Percentiles rank a stretch among this genome's conserved stretches.
phyloP scores from a whole-genome alignment of 2,888 invertebrate species.

The Dendrolimus pini region DNA sequence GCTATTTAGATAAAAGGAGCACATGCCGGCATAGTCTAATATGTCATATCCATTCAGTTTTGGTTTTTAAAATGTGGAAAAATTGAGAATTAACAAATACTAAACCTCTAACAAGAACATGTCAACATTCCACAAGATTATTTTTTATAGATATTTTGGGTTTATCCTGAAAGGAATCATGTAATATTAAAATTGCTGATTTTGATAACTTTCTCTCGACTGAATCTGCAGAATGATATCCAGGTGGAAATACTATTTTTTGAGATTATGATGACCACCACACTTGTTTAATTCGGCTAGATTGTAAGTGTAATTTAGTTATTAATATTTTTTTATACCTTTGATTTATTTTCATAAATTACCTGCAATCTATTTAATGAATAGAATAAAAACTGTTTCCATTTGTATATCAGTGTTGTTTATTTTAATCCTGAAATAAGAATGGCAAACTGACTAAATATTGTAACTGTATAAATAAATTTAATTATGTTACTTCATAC shows the following conservation, averaged over 20 bases:
- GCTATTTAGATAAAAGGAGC: neutral
- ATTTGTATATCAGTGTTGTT: constrained; percentile 45
- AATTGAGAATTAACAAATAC: constrained; percentile 1
- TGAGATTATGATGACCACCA: neutral
- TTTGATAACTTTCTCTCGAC: neutral
- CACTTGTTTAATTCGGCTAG: constrained; percentile 30
- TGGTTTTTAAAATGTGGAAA: neutral
- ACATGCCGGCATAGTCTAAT: no score
- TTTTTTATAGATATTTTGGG: constrained; percentile 34
- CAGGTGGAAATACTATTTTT: neutral
- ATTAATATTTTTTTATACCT: constrained; percentile 54
- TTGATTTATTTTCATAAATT: constrained; percentile 45
- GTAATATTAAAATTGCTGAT: neutral
- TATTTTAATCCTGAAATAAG: constrained; percentile 18
- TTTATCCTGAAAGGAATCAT: neutral
- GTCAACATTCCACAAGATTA: constrained; percentile 59
- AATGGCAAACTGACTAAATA: no score
- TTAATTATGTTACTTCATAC: no score
- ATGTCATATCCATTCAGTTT: no score
- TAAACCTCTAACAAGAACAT: constrained; percentile 30
- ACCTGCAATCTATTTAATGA: constrained; percentile 53
- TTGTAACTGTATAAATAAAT: no score
- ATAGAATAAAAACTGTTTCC: constrained; percentile 59
- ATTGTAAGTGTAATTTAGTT: constrained; percentile 56
- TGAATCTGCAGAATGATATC: neutral